Percentiles rank a stretch among this genome's conserved stretches.
Conservation (phyloP, 2,797 vertebrate genomes). For the Sardinella longiceps region DNA sequence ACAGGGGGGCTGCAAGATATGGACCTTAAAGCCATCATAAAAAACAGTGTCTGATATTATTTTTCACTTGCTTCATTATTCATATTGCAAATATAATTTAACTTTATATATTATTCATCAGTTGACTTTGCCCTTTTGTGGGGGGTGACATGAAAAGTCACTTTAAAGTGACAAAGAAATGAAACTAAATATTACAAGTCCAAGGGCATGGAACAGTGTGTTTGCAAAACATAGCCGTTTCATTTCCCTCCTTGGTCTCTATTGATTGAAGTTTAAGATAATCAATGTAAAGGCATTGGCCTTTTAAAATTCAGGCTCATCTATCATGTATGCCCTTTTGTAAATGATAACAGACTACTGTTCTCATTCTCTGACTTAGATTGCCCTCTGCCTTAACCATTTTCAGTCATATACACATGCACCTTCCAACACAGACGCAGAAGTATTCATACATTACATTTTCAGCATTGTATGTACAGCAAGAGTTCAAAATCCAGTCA, state of each 20-base stretch:
- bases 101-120: constrained; percentile 58
- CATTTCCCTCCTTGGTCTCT: constrained; percentile 34
- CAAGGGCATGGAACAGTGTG: constrained; percentile 45
- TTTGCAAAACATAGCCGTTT: constrained; percentile 37
- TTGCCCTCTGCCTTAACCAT: neutral
- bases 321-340: constrained; percentile 56
- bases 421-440: neutral
- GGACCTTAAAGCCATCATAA: constrained; percentile 37
- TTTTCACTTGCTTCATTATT: constrained; percentile 57
- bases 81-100: constrained; percentile 58
- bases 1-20: neutral
- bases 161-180: constrained; percentile 44
- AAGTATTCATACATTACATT: neutral
- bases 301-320: constrained; percentile 57
- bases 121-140: constrained; percentile 42
- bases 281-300: constrained; percentile 55
- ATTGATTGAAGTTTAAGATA: constrained; percentile 53
- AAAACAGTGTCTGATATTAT: constrained; percentile 45
- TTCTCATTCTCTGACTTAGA: constrained; percentile 5
- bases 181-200: constrained; percentile 49
- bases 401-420: neutral
- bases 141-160: constrained; percentile 39
- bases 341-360: constrained; percentile 32
- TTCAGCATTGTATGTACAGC: neutral
- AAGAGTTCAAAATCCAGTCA: neutral